A percentile compares a stretch with the other conserved stretches of the same genome.
These are phyloP conservation scores for Palaemon carinicauda DNA, from an alignment of 1,140 invertebrate genomes.

Conservation along the genomic window DNA sequence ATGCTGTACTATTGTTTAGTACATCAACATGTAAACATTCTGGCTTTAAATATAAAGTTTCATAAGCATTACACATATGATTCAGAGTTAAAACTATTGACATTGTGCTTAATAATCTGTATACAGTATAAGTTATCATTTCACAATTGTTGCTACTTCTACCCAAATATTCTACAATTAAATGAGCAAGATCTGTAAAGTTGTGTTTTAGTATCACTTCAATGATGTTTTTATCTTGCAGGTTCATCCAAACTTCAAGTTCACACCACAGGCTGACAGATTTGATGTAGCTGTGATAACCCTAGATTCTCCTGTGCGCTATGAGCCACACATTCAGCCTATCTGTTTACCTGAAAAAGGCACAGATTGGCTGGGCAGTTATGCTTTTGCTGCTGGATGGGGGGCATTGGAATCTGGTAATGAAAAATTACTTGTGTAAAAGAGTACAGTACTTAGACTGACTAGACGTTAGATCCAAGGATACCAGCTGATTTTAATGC, in stretches of 20 bases:
- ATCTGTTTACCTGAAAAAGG: slow-evolving; percentile 92
- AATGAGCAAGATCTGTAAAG: too few relatives aligned
- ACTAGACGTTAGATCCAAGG: too few relatives aligned
- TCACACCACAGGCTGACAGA: slow-evolving; percentile 81
- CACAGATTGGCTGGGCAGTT: slow-evolving; percentile 87
- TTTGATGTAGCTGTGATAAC: slow-evolving; percentile 92
- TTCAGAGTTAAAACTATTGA: too few relatives aligned
- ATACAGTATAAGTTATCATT: too few relatives aligned
- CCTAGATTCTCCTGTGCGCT: slow-evolving; percentile 84
- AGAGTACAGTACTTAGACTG: slow-evolving; percentile 17
- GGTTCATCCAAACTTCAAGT: slow-evolving; percentile 92
- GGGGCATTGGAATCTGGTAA: slow-evolving; percentile 82
- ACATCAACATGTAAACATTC: too few relatives aligned
- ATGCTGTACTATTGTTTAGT: too few relatives aligned
- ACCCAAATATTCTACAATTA: background rate
- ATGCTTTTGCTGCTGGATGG: slow-evolving; percentile 93
- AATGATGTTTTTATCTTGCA: background rate
- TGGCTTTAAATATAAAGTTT: too few relatives aligned
- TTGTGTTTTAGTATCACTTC: background rate
- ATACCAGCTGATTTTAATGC: background rate
- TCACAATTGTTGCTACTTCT: background rate
- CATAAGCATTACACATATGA: too few relatives aligned
- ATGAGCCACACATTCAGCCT: slow-evolving; percentile 91
- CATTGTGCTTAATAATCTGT: too few relatives aligned
- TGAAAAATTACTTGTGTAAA: background rate